A percentile compares a stretch with the other conserved stretches of the same genome.
Evolutionary conservation across 2,888 invertebrate species (phyloP).

Genomic region (Hetaerina titia): DNA sequence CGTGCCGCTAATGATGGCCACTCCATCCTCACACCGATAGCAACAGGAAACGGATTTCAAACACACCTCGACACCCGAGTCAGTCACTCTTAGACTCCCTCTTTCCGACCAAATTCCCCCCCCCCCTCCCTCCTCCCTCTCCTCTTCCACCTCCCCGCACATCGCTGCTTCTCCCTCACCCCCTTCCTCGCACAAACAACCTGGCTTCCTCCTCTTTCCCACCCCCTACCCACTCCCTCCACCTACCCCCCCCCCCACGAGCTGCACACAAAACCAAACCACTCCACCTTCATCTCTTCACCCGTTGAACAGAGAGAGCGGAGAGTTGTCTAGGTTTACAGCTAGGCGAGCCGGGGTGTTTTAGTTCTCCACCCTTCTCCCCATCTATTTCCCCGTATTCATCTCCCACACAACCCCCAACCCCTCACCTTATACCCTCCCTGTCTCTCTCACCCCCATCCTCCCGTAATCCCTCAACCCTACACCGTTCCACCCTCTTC

Average conservation of each 20-base stretch:
- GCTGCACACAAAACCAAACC: background rate
- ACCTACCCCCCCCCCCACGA: background rate
- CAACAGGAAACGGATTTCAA: slow-evolving; percentile 67
- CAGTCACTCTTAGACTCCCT: slow-evolving; percentile 3
- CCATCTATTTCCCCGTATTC: background rate
- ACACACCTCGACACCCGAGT: slow-evolving; percentile 66
- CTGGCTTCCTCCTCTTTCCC: background rate
- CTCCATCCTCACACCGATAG: slow-evolving; percentile 67
- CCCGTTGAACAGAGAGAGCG: background rate
- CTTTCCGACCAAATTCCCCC: background rate
- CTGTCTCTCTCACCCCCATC: background rate
- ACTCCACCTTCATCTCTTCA: background rate
- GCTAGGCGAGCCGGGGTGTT: background rate
- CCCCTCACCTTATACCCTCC: background rate
- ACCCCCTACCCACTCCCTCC: background rate
- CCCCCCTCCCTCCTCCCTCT: background rate
- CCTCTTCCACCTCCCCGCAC: background rate
- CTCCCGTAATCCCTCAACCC: background rate
- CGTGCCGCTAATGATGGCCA: slow-evolving; percentile 58
- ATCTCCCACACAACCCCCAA: background rate
- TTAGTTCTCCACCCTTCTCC: background rate
- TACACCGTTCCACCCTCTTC: background rate
- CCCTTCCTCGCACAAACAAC: background rate
- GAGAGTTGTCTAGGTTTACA: background rate
- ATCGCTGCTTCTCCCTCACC: background rate